Evolutionary conservation across 2,888 invertebrate species (phyloP), one percentile per base, ranked within the genome.

Genomic region (Scotopteryx bipunctaria): DNA sequence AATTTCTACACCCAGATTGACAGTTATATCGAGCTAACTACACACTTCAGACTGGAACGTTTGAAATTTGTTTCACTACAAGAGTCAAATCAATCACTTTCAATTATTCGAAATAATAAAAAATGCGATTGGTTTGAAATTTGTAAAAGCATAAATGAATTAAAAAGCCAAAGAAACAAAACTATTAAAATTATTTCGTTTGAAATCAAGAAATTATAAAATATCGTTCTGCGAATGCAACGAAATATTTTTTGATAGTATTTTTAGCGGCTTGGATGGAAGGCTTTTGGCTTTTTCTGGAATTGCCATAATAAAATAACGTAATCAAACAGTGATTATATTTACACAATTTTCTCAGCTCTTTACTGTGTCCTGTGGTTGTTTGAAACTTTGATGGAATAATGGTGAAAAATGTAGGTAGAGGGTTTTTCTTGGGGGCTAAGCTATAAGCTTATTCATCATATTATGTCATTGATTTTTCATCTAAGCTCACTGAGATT

Each of bases 21-120:
- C 90, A 91, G 90, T 88, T 90, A 88, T 83, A 85, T 83, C 83
- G 85, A 86, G 86, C 86, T 88, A 89, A 84, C 85, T 84, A 78
- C 88, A 84, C 85, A 90, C 90, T 90, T 91, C 90, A 87, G 83
- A 89, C 87, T 87, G 85, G 86, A 89, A 88, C 88, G 86, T 89
- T 91, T 90, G 79, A 89, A 91, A 90, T 90, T 88, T 87, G 86
- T 88, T 88, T 88, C 82, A 83, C 82, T 81, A 76, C 79, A 81
- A 81, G 73, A 86, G 88, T 88, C 88, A 89, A 86, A 84, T 83
- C 77, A 85, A 84, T 73, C 74, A 82, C 86, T 81, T 75, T 77
- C 71, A 63, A 62, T 62, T 66, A 51, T 55, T 64, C 44, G 38
- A 63, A 53, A 44, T 14, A 31, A 9, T 23, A 59, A 67, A 59